Evolutionary conservation across 1,140 invertebrate genomes (phyloP), one percentile per base, ranked within the genome.

Genomic region (Lepidostoma basale): DNA sequence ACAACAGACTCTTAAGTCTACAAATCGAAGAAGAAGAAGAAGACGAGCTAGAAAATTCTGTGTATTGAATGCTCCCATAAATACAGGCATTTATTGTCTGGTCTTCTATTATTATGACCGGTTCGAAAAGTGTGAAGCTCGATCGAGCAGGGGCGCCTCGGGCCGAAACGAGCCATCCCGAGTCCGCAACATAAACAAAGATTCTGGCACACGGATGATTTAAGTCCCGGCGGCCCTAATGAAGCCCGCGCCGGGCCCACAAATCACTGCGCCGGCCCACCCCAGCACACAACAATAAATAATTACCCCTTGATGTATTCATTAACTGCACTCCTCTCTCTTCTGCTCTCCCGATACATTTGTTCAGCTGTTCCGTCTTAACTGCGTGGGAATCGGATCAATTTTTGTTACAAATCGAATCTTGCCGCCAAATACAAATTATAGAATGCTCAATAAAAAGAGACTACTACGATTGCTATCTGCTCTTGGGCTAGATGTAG

Each of bases 301-400:
- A 69, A 69, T 69, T 65, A 69, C 62, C 62, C 62, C 62, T 65
- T 69, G 68, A 69, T 69, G 63, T 69, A 69, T 69, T 69, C 62
- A 69, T 69, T 69, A 69, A 58, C 33, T 62, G 52, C 60, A 42
- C 45, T 54, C 40, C 67, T 49, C 30, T 16, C 23, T 25, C 22
- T 67, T 23, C 59, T 62, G 36, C 30, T 60, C 28, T n/a, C 28
- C 54, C 5, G 54, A 28, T 30, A 10, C 54, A 33, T 30, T 33
- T 58, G 25, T 36, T 36, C 36, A 18, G 25, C 5, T 36, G 16
- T 40, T n/a, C 45, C 20, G 25, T 49, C 25, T 18, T 20, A 23
- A 49, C 6, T 25, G 22, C 45, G 45, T 49, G 45, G 45, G 45
- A 49, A 49, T 23, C 45, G 23, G 22, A 49, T 23, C 22, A 12